Conservation (phyloP, 2,797 vertebrate genomes). For the Periophthalmus magnuspinnatus region DNA sequence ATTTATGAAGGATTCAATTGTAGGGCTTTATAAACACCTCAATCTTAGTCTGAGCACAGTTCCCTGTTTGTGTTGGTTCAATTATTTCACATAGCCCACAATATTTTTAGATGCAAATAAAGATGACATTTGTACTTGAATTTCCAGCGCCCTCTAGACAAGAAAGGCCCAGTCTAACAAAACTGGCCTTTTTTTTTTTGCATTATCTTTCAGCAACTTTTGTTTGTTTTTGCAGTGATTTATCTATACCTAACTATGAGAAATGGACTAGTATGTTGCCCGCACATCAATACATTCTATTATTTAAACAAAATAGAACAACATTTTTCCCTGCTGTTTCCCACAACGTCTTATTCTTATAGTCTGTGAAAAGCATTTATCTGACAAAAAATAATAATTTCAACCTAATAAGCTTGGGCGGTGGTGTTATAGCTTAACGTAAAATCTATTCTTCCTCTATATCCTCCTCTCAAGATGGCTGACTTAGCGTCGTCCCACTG, state of each 20-base stretch:
- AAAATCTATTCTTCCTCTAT: conserved; percentile 41
- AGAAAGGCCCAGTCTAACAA: neutral
- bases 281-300: conserved; percentile 35
- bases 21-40: neutral
- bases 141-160: neutral
- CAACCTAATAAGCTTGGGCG: conserved; percentile 33
- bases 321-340: conserved; percentile 2
- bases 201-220: neutral
- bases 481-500: conserved; percentile 23
- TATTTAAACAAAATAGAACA: conserved; percentile 12
- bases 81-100: too few relatives aligned
- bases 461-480: conserved; percentile 18
- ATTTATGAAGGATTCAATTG: neutral
- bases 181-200: neutral
- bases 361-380: conserved; percentile 36
- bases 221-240: neutral
- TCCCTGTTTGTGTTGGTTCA: neutral
- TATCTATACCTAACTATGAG: neutral
- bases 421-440: conserved; percentile 29
- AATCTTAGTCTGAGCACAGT: neutral
- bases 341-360: conserved; percentile 17
- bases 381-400: conserved; percentile 51
- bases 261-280: conserved; percentile 16
- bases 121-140: neutral
- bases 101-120: too few relatives aligned